These are phyloP conservation scores for Miniopterus natalensis DNA, from an alignment of 2,113 vertebrate species.

Conservation along the genomic window DNA sequence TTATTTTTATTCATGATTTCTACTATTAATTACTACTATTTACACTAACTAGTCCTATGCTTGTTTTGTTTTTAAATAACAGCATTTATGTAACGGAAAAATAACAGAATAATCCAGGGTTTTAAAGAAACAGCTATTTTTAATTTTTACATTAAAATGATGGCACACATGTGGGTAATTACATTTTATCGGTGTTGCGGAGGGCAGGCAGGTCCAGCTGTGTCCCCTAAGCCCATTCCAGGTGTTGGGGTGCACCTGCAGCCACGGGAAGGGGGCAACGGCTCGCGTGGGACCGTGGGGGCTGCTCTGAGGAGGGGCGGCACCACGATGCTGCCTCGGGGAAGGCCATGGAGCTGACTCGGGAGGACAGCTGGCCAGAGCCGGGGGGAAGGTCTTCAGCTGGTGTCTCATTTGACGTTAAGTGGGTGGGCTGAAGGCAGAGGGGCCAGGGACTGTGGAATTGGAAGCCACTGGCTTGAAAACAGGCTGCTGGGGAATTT, in stretches of 20 bases:
- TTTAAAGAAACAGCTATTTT: neutral
- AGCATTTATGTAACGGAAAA: neutral
- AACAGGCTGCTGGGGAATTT: too few species aligned
- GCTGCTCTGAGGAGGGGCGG: neutral
- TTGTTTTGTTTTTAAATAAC: neutral
- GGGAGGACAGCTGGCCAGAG: too few species aligned
- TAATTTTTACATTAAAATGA: neutral
- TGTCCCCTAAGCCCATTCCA: neutral
- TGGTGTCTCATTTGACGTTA: too few species aligned
- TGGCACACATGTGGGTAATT: neutral
- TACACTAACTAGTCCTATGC: neutral
- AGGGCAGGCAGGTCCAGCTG: neutral
- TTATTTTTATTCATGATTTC: neutral
- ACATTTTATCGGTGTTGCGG: accelerated
- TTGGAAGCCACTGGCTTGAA: too few species aligned
- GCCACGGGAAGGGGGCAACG: neutral
- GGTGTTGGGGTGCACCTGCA: neutral
- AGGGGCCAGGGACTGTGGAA: too few species aligned
- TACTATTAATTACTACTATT: neutral
- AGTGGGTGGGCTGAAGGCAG: too few species aligned
- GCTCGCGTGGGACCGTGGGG: neutral
- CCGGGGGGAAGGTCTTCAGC: too few species aligned
- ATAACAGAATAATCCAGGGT: neutral
- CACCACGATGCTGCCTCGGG: neutral
- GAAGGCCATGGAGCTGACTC: neutral